A percentile compares a stretch with the other conserved stretches of the same genome.
phyloP scores from a whole-genome alignment of 2,888 invertebrate genomes.

The Callyntrura guangdongensis region DNA sequence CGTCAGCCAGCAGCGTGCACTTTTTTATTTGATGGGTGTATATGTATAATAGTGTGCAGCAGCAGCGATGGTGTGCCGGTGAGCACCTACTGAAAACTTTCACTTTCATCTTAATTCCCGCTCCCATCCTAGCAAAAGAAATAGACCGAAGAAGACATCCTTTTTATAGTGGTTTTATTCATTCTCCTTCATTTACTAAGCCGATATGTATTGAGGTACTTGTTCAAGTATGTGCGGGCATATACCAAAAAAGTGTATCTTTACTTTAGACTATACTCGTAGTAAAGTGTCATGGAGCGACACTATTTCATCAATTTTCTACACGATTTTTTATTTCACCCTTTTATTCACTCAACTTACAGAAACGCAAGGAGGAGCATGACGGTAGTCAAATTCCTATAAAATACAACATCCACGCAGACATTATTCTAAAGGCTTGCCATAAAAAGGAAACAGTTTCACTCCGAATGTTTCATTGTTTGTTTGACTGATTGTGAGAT shows the following conservation, averaged over 20 bases:
- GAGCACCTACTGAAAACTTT: conserved; percentile 8
- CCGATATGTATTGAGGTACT: neutral
- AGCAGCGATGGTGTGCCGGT: too few species aligned
- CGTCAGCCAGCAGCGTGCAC: conserved; percentile 21
- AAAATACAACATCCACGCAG: neutral
- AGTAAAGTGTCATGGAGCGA: neutral
- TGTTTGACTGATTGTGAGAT: conserved; percentile 14
- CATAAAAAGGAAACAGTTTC: neutral
- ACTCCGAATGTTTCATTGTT: conserved; percentile 16
- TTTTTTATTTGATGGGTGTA: conserved; percentile 13
- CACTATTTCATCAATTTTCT: conserved; percentile 29
- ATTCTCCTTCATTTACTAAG: conserved; percentile 39
- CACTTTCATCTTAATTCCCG: conserved; percentile 42
- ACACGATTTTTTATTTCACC: conserved; percentile 14
- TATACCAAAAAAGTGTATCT: neutral
- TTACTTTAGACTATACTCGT: neutral
- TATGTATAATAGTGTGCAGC: neutral
- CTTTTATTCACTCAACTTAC: conserved; percentile 30
- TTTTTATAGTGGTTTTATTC: conserved; percentile 42
- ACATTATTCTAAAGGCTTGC: neutral
- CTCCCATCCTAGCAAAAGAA: neutral
- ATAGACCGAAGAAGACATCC: conserved; percentile 28
- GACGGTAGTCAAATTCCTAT: neutral
- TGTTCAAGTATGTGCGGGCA: neutral
- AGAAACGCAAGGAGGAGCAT: neutral